Base-by-base conservation (phyloP, 1,140 invertebrate genomes). In the Drosophila parvula region DNA sequence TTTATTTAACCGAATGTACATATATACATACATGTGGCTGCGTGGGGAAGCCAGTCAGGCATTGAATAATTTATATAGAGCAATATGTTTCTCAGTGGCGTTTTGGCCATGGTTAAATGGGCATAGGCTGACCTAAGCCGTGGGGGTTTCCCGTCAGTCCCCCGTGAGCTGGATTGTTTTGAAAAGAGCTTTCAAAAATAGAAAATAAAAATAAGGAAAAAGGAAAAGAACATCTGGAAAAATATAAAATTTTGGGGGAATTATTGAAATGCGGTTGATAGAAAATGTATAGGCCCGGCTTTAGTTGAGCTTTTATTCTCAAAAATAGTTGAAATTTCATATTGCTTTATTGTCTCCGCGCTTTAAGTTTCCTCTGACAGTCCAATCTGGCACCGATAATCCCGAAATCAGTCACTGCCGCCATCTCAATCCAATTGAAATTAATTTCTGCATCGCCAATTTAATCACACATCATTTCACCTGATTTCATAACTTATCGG, bases 401-500 rank as follows among this genome's bases (percentile, higher is more conserved):
- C 56, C 38, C 14, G 3, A 65, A 67, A 34, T 65, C 65, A 18
- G 45, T 43, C 60, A 40, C 44, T 51, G 38, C 48, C 53, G 57
- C 47, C 38, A 53, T 41, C 74, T 60, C 36, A 71, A 63, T 60
- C 62, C 51, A 80, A 56, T 59, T 61, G 58, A 69, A 70, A 75
- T 79, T 79, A 82, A 82, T 75, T 85, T 81, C 65, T 64, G 22
- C n/a, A 22, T 16, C 36, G 74, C 38, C 59, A 74, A 75, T 76
- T 76, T 77, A 58, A 85, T 85, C 81, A 78, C 61, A 59, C 69
- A 62, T 76, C 79, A 76, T 82, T 85, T 88, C 75, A 79, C 58
- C 74, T 79, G 69, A 88, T 88, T 82, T 78, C 69, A 73, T 83
- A 82, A 76, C 59, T 85, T 85, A 82, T 88, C 81, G 75, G 47